Conservation (phyloP, 2,113 vertebrate genomes). For the Cepphus grylle region DNA sequence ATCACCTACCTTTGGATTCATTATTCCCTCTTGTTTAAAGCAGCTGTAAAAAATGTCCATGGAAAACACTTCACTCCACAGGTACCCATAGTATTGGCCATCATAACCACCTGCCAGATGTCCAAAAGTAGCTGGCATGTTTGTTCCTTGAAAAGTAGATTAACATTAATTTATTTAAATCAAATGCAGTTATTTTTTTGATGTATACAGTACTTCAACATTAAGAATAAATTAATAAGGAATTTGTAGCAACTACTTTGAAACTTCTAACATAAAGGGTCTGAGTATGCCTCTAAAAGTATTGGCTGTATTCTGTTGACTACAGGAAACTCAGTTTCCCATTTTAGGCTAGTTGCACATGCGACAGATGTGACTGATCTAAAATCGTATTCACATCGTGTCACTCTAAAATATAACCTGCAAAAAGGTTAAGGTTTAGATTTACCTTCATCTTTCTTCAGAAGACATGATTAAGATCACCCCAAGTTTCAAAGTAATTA, state of each 20-base stretch:
- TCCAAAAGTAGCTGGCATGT: slow-evolving; percentile 82
- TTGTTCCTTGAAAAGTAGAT: slow-evolving; percentile 74
- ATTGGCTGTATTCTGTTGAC: not conserved
- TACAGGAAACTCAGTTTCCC: not conserved
- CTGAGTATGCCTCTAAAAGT: not conserved
- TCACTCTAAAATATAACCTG: not conserved
- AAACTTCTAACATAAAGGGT: not conserved
- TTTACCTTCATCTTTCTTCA: not conserved
- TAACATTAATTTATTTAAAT: not conserved
- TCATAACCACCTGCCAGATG: slow-evolving; percentile 92
- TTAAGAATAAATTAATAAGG: not conserved
- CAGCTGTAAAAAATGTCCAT: slow-evolving; percentile 92
- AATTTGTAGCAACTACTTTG: not conserved
- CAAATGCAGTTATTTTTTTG: not conserved
- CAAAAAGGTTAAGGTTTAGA: not conserved
- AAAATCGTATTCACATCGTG: not conserved
- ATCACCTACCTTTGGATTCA: slow-evolving; percentile 86
- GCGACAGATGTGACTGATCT: not conserved
- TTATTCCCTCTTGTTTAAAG: slow-evolving; percentile 89
- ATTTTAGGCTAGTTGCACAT: not conserved
- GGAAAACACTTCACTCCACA: slow-evolving; percentile 96
- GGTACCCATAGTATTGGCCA: slow-evolving; percentile 93
- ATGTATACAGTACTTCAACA: not conserved
- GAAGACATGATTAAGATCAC: not conserved
- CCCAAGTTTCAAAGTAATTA: not conserved